Base-by-base conservation (phyloP, 2,797 vertebrate genomes). In the Galaxias olidus region DNA sequence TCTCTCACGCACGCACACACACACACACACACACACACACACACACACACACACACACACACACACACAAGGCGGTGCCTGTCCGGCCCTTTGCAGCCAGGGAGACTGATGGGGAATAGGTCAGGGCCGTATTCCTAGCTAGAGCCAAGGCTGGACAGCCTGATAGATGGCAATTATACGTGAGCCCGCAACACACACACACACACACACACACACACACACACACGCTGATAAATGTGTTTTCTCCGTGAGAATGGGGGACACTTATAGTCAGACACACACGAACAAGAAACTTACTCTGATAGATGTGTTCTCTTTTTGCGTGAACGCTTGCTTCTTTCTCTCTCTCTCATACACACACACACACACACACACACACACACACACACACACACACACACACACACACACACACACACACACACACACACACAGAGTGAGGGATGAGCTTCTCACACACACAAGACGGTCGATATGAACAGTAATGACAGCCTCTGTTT, bases 201-300 rank as follows among this genome's bases (percentile, higher is more conserved):
- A 48, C 9, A 19, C 48, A 52, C 15, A 52, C 49, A 13, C 40
- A 78, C 73, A 72, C 73, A 86, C 63, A 76, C 66, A 73, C 49
- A 71, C 72, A 66, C 59, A 59, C 52, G 64, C 69, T 30, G 30
- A 30, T 30, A 30, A 2, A 30, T 30, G 30, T 30, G 30, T 30
- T 81, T 88, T 75, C 49, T 82, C 45, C 69, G 76, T 82, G 84
- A 80, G 69, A 30, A 30, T 30, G 30, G 30, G 30, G 30, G 2
- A 6, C 30, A 30, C 30, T 30, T 30, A 30, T 30, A 30, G 3
- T 6, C 30, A 30, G 30, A 30, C 30, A 30, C 30, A 30, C 30
- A 30, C 30, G 30, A 30, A 30, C 30, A 30, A 30, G 30, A 30
- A 30, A 30, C 30, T 6, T 30, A 30, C 30, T 30, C 30, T 30